These are phyloP conservation scores for Dicaeum eximium DNA, from an alignment of 2,113 vertebrate genomes.

Conservation along the genomic window DNA sequence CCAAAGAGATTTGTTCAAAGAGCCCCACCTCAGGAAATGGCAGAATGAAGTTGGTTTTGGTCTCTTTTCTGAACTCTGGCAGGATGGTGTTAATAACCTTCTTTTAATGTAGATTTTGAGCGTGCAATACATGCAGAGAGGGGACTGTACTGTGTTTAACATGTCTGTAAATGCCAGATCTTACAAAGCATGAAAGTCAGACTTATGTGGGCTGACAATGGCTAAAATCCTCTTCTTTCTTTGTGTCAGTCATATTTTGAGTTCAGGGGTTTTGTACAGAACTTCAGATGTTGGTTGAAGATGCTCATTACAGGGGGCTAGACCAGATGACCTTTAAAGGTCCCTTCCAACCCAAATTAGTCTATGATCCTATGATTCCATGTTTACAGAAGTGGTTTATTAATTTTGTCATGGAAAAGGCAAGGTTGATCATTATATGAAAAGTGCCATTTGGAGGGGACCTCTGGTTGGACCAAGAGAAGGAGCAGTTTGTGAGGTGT, in stretches of 20 bases:
- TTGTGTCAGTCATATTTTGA: not conserved
- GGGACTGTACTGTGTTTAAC: not conserved
- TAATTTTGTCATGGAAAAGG: not conserved
- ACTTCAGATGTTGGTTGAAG: not conserved
- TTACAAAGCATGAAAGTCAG: not conserved
- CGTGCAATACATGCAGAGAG: not conserved
- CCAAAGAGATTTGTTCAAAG: constrained; percentile 44
- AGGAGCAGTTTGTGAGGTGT: not conserved
- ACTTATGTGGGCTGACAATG: not conserved
- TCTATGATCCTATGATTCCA: not conserved
- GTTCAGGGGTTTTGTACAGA: not conserved
- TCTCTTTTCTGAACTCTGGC: constrained; percentile 16
- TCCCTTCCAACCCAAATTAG: not conserved
- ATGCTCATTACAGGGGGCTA: not conserved
- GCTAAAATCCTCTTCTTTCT: not conserved
- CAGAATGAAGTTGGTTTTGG: constrained; percentile 13
- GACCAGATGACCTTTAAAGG: not conserved
- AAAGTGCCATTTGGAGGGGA: not conserved
- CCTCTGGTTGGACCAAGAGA: not conserved
- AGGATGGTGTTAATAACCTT: constrained; percentile 23
- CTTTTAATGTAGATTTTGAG: constrained; percentile 15
- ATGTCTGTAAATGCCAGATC: not conserved
- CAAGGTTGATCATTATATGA: not conserved
- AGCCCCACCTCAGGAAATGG: constrained; percentile 16
- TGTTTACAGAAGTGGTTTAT: not conserved